Percentiles rank a stretch among this genome's conserved stretches.
phyloP scores from a whole-genome alignment of 2,797 vertebrate genomes.

The Hippopotamyrus pictus region DNA sequence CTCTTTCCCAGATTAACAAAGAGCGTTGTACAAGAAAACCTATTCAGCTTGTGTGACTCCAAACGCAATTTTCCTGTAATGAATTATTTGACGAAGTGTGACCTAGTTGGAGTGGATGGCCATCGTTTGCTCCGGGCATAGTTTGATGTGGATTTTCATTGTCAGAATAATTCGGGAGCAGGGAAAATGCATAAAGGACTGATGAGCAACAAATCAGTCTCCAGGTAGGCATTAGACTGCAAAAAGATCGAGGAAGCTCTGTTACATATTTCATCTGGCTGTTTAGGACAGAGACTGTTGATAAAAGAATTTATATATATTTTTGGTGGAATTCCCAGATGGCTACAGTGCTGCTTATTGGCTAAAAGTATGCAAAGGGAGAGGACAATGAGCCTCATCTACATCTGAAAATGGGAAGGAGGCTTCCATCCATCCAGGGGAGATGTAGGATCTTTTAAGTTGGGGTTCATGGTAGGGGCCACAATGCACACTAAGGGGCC shows the following conservation, averaged over 20 bases:
- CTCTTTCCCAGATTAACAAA: not conserved
- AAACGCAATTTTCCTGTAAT: conserved; percentile 2
- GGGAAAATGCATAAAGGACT: not conserved
- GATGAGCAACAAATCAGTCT: not conserved
- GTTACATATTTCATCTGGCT: not conserved
- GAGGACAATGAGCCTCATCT: not conserved
- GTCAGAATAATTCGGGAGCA: not conserved
- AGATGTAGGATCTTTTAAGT: not conserved
- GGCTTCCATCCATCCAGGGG: not conserved
- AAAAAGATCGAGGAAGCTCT: not conserved
- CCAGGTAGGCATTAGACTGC: not conserved
- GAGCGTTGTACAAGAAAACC: not conserved
- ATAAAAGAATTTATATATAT: not conserved
- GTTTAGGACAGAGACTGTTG: not conserved
- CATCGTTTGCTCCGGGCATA: not conserved
- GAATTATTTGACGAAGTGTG: not conserved
- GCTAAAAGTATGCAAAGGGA: not conserved
- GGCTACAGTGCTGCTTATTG: not conserved
- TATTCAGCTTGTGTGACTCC: not conserved
- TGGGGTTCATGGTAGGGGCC: not conserved
- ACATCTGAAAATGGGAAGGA: not conserved
- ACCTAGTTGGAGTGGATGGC: not conserved
- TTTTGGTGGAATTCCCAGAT: not conserved
- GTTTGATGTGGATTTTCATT: conserved; percentile 1
- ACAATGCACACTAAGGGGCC: not conserved